Conservation (phyloP, 2,797 vertebrate species). For the Epinephelus coioides region DNA sequence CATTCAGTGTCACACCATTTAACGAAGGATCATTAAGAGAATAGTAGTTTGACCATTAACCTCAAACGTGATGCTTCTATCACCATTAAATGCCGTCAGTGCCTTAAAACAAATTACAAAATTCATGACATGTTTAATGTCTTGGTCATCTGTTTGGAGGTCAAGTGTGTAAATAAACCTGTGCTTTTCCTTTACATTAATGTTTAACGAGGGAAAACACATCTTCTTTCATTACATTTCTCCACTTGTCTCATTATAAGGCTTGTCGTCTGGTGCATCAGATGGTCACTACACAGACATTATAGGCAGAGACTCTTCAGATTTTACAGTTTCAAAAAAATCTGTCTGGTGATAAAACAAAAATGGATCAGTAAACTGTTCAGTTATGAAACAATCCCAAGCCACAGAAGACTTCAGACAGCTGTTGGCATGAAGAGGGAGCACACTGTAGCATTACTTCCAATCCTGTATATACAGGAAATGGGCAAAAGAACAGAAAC, state of each 20-base stretch:
- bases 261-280: not conserved
- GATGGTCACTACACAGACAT: not conserved
- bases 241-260: not conserved
- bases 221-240: conserved; percentile 5
- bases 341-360: conserved; percentile 2
- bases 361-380: not conserved
- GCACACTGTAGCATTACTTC: not conserved
- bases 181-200: not conserved
- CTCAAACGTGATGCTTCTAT: conserved; percentile 1
- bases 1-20: conserved; percentile 28
- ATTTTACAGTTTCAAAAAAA: not conserved
- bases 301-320: not conserved
- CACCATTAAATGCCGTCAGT: conserved; percentile 7
- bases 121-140: not conserved
- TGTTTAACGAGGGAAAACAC: conserved; percentile 4
- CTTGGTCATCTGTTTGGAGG: conserved; percentile 5
- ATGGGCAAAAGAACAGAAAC: not conserved
- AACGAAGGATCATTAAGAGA: conserved; percentile 13
- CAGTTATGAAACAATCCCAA: not conserved
- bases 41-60: conserved; percentile 18
- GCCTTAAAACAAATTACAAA: conserved; percentile 17
- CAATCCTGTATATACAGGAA: not conserved
- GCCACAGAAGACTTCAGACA: not conserved
- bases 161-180: conserved; percentile 4
- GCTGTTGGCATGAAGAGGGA: not conserved